Conservation (phyloP, 2,888 invertebrate genomes). For the Psylliodes chrysocephalus region DNA sequence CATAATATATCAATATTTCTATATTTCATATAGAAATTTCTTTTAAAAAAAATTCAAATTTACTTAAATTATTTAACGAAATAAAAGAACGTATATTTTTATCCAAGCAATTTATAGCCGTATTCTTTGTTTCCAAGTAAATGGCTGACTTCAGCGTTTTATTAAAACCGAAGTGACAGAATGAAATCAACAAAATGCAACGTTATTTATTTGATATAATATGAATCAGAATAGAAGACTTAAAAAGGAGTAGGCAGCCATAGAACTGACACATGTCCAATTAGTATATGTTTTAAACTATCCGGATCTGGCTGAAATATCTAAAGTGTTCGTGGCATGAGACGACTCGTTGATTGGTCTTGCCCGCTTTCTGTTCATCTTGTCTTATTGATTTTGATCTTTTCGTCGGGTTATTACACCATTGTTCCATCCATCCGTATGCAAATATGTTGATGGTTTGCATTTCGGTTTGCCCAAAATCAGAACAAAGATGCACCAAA, state of each 20-base stretch:
- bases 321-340: conserved; percentile 52
- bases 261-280: conserved; percentile 63
- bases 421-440: conserved; percentile 60
- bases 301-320: conserved; percentile 59
- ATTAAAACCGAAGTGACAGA: conserved; percentile 31
- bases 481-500: conserved; percentile 23
- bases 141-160: conserved; percentile 9
- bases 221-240: conserved; percentile 60
- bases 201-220: conserved; percentile 53
- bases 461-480: conserved; percentile 43
- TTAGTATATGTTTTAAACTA: conserved; percentile 63
- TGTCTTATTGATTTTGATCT: conserved; percentile 62
- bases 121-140: conserved; percentile 11
- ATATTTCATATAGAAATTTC: too few species aligned
- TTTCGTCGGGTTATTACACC: conserved; percentile 55
- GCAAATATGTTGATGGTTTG: conserved; percentile 50
- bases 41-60: too few species aligned
- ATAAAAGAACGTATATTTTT: neutral
- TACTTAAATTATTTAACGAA: conserved; percentile 3
- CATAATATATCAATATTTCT: too few species aligned
- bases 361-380: conserved; percentile 49
- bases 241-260: conserved; percentile 59
- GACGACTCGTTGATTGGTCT: conserved; percentile 37
- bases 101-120: conserved; percentile 8
- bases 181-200: conserved; percentile 52